Conservation (phyloP, 53 echinoderm and acorn worm genomes). For the Glandiceps talaboti region DNA sequence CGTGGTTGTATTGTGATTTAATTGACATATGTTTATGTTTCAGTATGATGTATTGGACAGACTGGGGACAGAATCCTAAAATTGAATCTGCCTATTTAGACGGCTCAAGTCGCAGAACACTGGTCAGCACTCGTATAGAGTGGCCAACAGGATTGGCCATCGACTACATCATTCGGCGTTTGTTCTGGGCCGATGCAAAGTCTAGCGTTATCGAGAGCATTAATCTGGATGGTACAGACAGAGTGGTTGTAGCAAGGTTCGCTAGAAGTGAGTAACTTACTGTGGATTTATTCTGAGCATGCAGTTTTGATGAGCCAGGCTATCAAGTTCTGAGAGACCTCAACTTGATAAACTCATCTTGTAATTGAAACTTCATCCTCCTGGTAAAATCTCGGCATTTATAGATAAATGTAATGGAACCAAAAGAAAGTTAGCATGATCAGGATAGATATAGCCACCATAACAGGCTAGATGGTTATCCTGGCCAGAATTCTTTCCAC, state of each 20-base stretch:
- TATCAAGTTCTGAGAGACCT: too few relatives aligned
- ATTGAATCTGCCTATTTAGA: constrained; percentile 35
- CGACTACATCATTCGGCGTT: constrained; percentile 30
- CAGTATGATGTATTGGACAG: constrained; percentile 53
- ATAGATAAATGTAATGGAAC: too few relatives aligned
- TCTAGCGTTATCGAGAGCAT: constrained; percentile 34
- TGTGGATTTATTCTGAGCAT: neutral
- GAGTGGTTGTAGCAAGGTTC: constrained; percentile 26
- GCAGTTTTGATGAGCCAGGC: neutral
- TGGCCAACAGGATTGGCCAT: constrained; percentile 75
- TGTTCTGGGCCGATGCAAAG: constrained; percentile 88
- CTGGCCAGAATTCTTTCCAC: too few relatives aligned
- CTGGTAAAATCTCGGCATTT: too few relatives aligned
- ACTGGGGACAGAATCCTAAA: constrained; percentile 14
- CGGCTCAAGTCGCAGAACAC: constrained; percentile 12
- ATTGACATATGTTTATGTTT: too few relatives aligned
- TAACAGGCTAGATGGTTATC: too few relatives aligned
- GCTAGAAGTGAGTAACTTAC: constrained; percentile 19
- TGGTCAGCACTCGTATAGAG: constrained; percentile 19
- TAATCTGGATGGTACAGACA: constrained; percentile 26
- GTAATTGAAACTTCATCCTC: too few relatives aligned
- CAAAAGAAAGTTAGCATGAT: too few relatives aligned
- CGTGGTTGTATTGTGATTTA: too few relatives aligned
- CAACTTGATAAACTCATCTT: too few relatives aligned
- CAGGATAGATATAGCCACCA: too few relatives aligned